Base-by-base conservation (phyloP, 30 jellyfish, hydroid and myxozoan genomes). In the Catostylus mosaicus region DNA sequence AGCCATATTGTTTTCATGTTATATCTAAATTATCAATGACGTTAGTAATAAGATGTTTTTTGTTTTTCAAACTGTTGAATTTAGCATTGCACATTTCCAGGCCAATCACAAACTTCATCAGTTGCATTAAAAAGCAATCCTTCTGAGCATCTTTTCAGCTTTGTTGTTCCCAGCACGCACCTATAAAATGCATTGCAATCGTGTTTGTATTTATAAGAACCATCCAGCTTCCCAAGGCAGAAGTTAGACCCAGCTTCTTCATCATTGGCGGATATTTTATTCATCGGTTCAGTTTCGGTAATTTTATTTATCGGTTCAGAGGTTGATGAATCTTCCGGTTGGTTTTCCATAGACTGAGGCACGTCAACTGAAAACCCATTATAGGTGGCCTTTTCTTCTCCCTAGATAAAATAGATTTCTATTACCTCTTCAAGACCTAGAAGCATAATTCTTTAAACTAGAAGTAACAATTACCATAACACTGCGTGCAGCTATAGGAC, bases 61-160 rank as follows among this genome's bases (percentile, higher is more conserved):
- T n/a, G n/a, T n/a, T n/a, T n/a, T n/a, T n/a, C n/a, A n/a, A n/a
- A n/a, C n/a, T n/a, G n/a, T n/a, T n/a, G n/a, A n/a, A 61, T 3
- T 40, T 84, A 73, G 24, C 96, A 87, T 16, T 67, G 75, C 10
- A 87, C 96, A 71, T 78, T 47, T 12, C 23, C 35, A 22, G 97
- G 94, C 97, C 97, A 89, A 61, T 89, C 97, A 50, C 97, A 89
- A 31, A 80, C 90, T 26, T 69, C 83, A 29, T 89, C 95, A 31
- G 35, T 31, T 31, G 89, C 56, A 66, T 89, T 89, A 31, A 63
- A 89, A 38, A 69, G 59, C 59, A 89, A 67, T n/a, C 97, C 97
- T 45, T 57, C 74, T 16, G 97, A 90, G 74, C 97, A 89, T 8
- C 74, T 60, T 61, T 81, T 89, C 10, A 82, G 64, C 19, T n/a